phyloP scores from a whole-genome alignment of 2,888 invertebrate species.

The Pheosia gnoma region DNA sequence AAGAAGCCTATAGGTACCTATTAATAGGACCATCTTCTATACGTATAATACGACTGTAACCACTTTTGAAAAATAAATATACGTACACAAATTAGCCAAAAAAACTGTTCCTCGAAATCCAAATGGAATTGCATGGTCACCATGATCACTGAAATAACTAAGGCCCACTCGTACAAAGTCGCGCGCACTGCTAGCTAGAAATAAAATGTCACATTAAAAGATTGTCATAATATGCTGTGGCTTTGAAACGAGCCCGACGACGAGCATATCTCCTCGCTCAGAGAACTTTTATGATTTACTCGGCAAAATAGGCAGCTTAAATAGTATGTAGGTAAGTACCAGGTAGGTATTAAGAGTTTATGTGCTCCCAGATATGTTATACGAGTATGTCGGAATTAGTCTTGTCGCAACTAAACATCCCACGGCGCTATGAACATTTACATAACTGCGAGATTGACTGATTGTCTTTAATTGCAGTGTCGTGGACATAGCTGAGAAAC shows the following conservation, averaged over 20 bases:
- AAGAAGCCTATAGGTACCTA: too few species aligned
- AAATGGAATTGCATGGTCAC: too few species aligned
- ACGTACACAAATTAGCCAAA: too few species aligned
- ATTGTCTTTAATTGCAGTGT: constrained; percentile 12
- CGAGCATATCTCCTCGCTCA: constrained; percentile 16
- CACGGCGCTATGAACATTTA: constrained; percentile 11
- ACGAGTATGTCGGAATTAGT: constrained; percentile 20
- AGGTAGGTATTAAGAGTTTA: constrained; percentile 15
- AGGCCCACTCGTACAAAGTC: too few species aligned
- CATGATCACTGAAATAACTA: too few species aligned
- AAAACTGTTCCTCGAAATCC: too few species aligned
- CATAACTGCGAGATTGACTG: constrained; percentile 6
- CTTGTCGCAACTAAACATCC: constrained; percentile 13
- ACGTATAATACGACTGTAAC: too few species aligned
- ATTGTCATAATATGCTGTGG: not conserved
- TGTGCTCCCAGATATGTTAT: constrained; percentile 25
- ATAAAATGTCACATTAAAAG: constrained; percentile 1
- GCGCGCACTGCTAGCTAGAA: too few species aligned
- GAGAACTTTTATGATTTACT: constrained; percentile 26
- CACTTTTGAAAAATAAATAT: too few species aligned
- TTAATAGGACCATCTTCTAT: too few species aligned
- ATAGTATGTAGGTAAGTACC: constrained; percentile 13
- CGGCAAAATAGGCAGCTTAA: constrained; percentile 30
- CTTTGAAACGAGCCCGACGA: not conserved
- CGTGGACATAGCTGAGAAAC: constrained; percentile 25